Evolutionary conservation across 2,113 vertebrate species (phyloP).

Genomic region (Sardina pilchardus): DNA sequence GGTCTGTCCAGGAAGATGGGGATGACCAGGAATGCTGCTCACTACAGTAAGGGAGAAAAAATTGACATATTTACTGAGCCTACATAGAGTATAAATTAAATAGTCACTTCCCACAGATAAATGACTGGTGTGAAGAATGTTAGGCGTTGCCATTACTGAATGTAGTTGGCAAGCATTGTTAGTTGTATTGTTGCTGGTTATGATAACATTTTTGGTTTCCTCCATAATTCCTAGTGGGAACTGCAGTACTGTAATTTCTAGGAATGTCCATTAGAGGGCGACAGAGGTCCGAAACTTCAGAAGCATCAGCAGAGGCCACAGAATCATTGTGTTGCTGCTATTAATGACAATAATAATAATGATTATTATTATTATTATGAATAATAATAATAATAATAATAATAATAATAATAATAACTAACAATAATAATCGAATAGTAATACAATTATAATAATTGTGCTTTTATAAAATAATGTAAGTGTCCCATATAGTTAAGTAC

Average conservation of each 20-base stretch:
- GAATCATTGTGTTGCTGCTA: neutral
- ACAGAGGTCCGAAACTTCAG: conserved; percentile 43
- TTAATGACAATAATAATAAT: too few relatives aligned
- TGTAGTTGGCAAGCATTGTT: too few relatives aligned
- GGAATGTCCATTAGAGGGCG: conserved; percentile 58
- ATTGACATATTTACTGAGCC: neutral
- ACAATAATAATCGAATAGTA: too few relatives aligned
- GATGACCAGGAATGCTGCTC: neutral
- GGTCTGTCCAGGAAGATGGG: neutral
- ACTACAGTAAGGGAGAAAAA: too few relatives aligned
- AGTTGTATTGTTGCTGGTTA: neutral
- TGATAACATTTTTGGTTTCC: neutral
- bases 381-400: too few relatives aligned
- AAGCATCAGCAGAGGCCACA: neutral
- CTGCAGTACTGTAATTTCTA: conserved; percentile 28
- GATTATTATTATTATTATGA: too few relatives aligned
- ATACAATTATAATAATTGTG: too few relatives aligned
- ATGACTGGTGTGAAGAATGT: neutral
- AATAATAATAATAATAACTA: too few relatives aligned
- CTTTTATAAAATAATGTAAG: too few relatives aligned
- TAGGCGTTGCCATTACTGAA: neutral
- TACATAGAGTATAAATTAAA: too few relatives aligned
- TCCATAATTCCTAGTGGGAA: neutral
- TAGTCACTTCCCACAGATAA: neutral
- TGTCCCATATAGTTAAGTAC: too few relatives aligned